Evolutionary conservation across 2,888 invertebrate genomes (phyloP).

Genomic region (Tetropium fuscum): DNA sequence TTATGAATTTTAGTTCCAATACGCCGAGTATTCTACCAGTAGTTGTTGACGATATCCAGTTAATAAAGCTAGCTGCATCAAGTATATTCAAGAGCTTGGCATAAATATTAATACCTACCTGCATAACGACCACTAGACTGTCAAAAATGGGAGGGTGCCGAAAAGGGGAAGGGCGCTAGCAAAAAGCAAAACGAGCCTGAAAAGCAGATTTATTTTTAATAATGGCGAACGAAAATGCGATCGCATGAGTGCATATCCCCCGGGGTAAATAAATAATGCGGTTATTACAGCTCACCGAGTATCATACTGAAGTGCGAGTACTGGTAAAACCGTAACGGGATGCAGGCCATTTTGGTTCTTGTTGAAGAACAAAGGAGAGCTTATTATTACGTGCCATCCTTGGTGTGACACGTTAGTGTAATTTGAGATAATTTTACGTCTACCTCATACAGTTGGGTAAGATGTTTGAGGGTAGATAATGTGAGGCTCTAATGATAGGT

Average conservation of each 20-base stretch:
- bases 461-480: conserved; percentile 61
- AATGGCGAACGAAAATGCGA: conserved; percentile 60
- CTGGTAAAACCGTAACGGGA: conserved; percentile 34
- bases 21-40: no score
- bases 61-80: no score
- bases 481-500: conserved; percentile 56
- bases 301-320: conserved; percentile 49
- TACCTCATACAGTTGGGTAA: conserved; percentile 62
- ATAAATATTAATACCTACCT: conserved; percentile 9
- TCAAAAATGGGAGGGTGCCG: conserved; percentile 2
- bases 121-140: conserved; percentile 12
- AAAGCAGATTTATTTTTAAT: conserved; percentile 64
- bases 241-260: conserved; percentile 59
- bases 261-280: conserved; percentile 65
- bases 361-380: conserved; percentile 38
- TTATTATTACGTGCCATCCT: conserved; percentile 20
- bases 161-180: conserved; percentile 4
- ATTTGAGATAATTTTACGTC: conserved; percentile 64
- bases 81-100: no score
- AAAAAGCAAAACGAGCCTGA: conserved; percentile 34
- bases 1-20: no score
- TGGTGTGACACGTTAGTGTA: conserved; percentile 53
- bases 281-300: conserved; percentile 64
- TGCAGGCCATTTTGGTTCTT: conserved; percentile 47
- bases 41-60: no score